Evolutionary conservation across 30 jellyfish, hydroid and myxozoan genomes (phyloP).

Genomic region (Hydractinia echinata): DNA sequence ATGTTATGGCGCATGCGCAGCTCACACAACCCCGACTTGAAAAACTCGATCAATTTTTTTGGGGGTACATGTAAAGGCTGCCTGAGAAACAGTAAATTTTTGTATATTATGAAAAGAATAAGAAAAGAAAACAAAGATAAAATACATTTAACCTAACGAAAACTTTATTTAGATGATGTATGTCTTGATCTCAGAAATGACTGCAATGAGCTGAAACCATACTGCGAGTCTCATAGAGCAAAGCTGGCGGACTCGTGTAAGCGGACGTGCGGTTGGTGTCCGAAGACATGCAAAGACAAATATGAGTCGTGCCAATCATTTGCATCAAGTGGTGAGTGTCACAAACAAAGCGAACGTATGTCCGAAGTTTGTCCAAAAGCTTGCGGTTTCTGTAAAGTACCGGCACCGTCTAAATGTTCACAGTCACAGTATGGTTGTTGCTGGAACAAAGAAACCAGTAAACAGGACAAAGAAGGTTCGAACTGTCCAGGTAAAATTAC

Average conservation of each 20-base stretch:
- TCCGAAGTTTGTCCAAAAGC: slow-evolving; percentile 47
- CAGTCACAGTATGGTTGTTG: slow-evolving; percentile 43
- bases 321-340: background rate
- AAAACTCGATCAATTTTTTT: too few relatives aligned
- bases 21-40: too few relatives aligned
- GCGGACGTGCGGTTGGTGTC: slow-evolving; percentile 1
- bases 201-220: background rate
- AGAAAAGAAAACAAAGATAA: too few relatives aligned
- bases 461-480: slow-evolving; percentile 17
- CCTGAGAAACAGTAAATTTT: too few relatives aligned
- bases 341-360: background rate
- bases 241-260: background rate
- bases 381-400: slow-evolving; percentile 65
- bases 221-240: background rate
- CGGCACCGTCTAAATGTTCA: slow-evolving; percentile 58
- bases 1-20: too few relatives aligned
- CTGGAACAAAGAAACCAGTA: slow-evolving; percentile 49
- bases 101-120: too few relatives aligned
- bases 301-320: background rate
- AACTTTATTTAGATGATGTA: background rate
- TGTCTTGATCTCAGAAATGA: background rate
- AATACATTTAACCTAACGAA: too few relatives aligned
- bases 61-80: too few relatives aligned
- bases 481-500: slow-evolving; percentile 47
- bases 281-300: background rate